Conservation (phyloP, 2,113 vertebrate genomes). For the Hiodon alosoides region DNA sequence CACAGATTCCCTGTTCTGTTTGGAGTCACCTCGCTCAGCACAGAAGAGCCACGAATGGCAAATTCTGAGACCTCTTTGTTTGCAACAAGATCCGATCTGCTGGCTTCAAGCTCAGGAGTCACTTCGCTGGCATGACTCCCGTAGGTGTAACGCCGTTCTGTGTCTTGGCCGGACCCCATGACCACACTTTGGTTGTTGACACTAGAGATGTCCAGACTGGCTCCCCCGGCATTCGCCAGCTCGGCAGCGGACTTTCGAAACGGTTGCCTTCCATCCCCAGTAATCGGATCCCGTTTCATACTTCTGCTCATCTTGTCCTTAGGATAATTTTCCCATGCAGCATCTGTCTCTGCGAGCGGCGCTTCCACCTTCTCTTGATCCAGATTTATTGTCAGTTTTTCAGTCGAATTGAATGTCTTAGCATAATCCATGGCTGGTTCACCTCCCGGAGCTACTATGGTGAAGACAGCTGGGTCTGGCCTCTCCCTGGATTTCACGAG, state of each 20-base stretch:
- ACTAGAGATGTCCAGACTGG: slow-evolving; percentile 46
- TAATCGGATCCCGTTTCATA: slow-evolving; percentile 65
- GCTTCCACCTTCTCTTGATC: slow-evolving; percentile 62
- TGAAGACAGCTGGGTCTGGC: slow-evolving; percentile 39
- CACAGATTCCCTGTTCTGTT: neutral
- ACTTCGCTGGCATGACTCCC: slow-evolving; percentile 28
- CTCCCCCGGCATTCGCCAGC: slow-evolving; percentile 51
- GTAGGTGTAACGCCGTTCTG: slow-evolving; percentile 36
- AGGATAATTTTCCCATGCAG: slow-evolving; percentile 33
- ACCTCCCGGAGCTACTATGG: slow-evolving; percentile 51
- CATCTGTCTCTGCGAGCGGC: slow-evolving; percentile 62
- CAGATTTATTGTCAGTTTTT: slow-evolving; percentile 58
- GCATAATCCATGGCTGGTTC: slow-evolving; percentile 40
- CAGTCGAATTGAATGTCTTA: slow-evolving; percentile 59
- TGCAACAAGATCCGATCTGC: neutral
- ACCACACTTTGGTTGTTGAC: slow-evolving; percentile 55
- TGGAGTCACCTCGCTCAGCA: neutral
- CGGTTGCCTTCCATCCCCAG: slow-evolving; percentile 54
- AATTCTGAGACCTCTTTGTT: neutral
- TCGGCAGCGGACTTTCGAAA: slow-evolving; percentile 44
- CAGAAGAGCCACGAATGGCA: neutral
- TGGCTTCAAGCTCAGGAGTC: neutral
- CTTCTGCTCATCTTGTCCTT: slow-evolving; percentile 52
- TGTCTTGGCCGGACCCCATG: slow-evolving; percentile 43
- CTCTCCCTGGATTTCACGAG: slow-evolving; percentile 44